phyloP scores from a whole-genome alignment of 2,113 vertebrate species.

The Cololabis saira region DNA sequence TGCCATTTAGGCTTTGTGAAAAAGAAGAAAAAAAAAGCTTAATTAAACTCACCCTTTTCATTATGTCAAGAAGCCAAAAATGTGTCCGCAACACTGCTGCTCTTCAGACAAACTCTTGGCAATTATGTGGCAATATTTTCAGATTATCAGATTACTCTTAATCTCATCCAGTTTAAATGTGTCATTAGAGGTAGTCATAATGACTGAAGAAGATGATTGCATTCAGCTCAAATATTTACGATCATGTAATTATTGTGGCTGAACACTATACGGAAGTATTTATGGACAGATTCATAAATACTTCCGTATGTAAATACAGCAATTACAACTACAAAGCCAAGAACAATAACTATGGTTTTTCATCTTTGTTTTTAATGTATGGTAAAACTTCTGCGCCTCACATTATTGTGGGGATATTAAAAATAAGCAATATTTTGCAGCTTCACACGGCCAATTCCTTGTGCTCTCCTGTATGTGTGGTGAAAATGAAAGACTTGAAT shows the following conservation, averaged over 20 bases:
- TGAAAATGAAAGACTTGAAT: slow-evolving; percentile 75
- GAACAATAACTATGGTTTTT: slow-evolving; percentile 3
- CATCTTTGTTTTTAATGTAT: slow-evolving; percentile 22
- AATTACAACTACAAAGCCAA: background rate
- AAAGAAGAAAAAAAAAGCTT: no score
- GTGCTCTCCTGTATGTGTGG: slow-evolving; percentile 43
- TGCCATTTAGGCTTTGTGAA: no score
- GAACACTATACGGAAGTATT: background rate
- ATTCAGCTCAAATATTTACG: background rate
- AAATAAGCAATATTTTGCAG: slow-evolving; percentile 10
- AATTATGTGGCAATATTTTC: no score
- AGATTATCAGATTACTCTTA: no score
- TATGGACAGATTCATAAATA: background rate
- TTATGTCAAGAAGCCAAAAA: no score
- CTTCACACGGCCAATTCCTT: slow-evolving; percentile 29
- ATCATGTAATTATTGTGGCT: background rate
- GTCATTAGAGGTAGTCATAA: background rate
- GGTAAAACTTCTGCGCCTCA: background rate
- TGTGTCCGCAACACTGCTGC: no score
- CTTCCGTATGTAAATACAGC: background rate
- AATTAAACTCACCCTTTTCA: no score
- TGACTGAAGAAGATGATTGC: background rate
- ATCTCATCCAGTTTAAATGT: no score
- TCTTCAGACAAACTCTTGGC: no score
- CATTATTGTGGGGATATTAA: slow-evolving; percentile 7